phyloP scores from a whole-genome alignment of 2,888 invertebrate species.

The Xestobium rufovillosum region DNA sequence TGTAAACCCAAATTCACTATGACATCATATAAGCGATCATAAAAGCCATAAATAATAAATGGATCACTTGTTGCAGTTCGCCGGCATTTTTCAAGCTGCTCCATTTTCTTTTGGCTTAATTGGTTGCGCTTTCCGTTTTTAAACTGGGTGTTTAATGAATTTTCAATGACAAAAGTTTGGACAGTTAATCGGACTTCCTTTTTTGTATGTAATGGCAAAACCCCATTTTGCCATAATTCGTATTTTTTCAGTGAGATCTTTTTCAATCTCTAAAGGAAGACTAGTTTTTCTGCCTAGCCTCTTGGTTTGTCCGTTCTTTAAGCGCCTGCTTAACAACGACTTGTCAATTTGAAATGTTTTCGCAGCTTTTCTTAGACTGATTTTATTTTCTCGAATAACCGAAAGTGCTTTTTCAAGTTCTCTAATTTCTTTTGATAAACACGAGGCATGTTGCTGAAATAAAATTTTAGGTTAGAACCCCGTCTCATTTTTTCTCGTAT shows the following conservation, averaged over 20 bases:
- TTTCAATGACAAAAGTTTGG: slow-evolving; percentile 9
- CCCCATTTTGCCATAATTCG: slow-evolving; percentile 14
- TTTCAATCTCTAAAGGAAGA: not conserved
- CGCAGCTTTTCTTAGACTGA: slow-evolving; percentile 10
- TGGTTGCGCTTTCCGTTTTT: slow-evolving; percentile 4
- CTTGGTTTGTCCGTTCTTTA: too few species aligned
- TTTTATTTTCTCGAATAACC: too few species aligned
- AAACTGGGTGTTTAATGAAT: slow-evolving; percentile 2
- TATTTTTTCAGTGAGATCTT: slow-evolving; percentile 7
- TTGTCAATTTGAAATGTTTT: slow-evolving; percentile 10
- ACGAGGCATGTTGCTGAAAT: too few species aligned
- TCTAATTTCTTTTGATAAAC: too few species aligned
- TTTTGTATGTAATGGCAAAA: slow-evolving; percentile 12
- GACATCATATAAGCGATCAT: slow-evolving; percentile 13
- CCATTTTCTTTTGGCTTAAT: slow-evolving; percentile 17
- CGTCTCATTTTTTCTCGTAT: too few species aligned
- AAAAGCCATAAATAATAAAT: slow-evolving; percentile 18
- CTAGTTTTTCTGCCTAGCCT: not conserved
- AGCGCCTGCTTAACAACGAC: not conserved
- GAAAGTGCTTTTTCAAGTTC: too few species aligned
- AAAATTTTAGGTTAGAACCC: too few species aligned
- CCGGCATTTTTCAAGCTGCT: slow-evolving; percentile 18
- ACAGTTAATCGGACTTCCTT: slow-evolving; percentile 11
- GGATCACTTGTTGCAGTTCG: slow-evolving; percentile 16
- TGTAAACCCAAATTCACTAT: slow-evolving; percentile 9